Conservation (phyloP, 2,888 invertebrate genomes). For the Iselma pallidipennis region DNA sequence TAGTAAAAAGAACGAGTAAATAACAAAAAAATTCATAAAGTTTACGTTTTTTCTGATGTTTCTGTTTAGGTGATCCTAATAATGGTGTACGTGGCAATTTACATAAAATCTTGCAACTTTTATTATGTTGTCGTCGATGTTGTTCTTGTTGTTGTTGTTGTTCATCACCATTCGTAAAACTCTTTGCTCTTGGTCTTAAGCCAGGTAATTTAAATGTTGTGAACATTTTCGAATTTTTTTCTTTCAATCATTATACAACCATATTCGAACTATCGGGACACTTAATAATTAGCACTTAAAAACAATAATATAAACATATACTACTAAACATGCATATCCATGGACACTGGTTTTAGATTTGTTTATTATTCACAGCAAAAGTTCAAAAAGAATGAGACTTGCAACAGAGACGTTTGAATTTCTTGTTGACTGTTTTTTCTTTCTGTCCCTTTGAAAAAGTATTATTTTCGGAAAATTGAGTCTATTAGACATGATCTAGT, state of each 20-base stretch:
- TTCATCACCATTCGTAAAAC: conserved; percentile 57
- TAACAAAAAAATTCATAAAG: too few relatives aligned
- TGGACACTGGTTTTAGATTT: background rate
- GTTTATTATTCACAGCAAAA: conserved; percentile 5
- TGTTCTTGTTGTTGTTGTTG: conserved; percentile 30
- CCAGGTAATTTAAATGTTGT: conserved; percentile 62
- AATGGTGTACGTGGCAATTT: conserved; percentile 65
- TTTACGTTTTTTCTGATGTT: conserved; percentile 54
- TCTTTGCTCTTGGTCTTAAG: conserved; percentile 59
- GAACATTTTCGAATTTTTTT: conserved; percentile 56
- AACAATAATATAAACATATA: too few relatives aligned
- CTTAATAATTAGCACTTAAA: conserved; percentile 28
- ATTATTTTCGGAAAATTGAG: background rate
- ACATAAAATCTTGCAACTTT: conserved; percentile 54
- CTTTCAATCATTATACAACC: conserved; percentile 1
- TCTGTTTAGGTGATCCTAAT: conserved; percentile 56
- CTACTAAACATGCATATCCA: conserved; percentile 24
- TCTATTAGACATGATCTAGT: conserved; percentile 1
- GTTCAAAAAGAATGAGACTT: too few relatives aligned
- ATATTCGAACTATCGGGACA: conserved; percentile 19
- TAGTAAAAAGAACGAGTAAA: too few relatives aligned
- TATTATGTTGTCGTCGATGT: background rate
- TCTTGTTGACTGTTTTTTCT: conserved; percentile 18
- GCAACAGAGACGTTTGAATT: conserved; percentile 3
- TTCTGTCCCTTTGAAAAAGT: conserved; percentile 2